Evolutionary conservation across 2,888 invertebrate genomes (phyloP).

Genomic region (Andricus curvator): DNA sequence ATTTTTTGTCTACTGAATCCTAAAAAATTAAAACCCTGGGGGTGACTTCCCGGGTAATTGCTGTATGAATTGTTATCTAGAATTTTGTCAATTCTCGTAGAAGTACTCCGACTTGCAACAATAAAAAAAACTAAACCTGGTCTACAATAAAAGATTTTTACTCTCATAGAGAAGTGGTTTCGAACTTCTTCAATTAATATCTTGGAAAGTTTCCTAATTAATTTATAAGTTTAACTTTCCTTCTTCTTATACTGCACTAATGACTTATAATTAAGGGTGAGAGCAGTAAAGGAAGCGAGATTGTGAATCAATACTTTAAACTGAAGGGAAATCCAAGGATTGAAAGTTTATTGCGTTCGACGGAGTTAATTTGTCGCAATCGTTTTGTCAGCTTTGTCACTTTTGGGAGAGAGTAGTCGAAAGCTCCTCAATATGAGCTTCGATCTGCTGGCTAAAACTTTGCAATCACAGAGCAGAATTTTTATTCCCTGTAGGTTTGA

Average conservation of each 20-base stretch:
- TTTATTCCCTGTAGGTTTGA: background rate
- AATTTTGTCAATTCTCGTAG: too few species aligned
- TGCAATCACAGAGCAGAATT: slow-evolving; percentile 14
- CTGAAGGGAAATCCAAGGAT: background rate
- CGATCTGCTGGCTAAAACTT: slow-evolving; percentile 11
- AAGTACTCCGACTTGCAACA: background rate
- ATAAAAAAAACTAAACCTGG: background rate
- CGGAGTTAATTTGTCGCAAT: background rate
- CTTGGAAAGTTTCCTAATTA: background rate
- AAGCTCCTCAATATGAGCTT: background rate
- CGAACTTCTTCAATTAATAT: background rate
- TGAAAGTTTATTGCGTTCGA: slow-evolving; percentile 27
- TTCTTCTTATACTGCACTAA: background rate
- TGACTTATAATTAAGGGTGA: background rate
- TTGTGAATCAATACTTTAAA: background rate
- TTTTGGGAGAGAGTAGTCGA: background rate
- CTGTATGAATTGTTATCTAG: too few species aligned
- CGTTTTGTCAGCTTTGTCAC: background rate
- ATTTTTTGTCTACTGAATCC: too few species aligned
- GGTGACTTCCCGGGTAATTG: too few species aligned
- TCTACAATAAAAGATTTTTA: background rate
- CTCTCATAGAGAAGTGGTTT: background rate
- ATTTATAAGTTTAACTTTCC: background rate
- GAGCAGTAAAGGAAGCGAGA: background rate
- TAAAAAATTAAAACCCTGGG: too few species aligned